phyloP scores from a whole-genome alignment of 2,888 invertebrate species.

The Blastobasis adustella region DNA sequence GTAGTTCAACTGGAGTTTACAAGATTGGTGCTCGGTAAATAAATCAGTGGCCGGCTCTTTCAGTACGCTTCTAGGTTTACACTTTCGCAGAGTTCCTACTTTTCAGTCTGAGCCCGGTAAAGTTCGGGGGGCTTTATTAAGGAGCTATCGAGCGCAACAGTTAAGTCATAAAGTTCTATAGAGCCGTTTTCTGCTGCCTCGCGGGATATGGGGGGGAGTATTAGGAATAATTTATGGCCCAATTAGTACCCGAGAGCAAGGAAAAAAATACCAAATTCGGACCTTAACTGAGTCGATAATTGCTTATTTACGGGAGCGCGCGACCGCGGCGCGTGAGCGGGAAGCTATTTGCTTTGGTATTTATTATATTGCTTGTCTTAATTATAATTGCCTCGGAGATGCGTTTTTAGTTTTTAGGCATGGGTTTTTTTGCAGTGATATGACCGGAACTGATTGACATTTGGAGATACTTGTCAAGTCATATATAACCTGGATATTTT shows the following conservation, averaged over 20 bases:
- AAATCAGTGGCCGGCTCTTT: too few relatives aligned
- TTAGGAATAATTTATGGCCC: slow-evolving; percentile 49
- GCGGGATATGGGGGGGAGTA: slow-evolving; percentile 32
- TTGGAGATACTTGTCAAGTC: too few relatives aligned
- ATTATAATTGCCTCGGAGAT: slow-evolving; percentile 3
- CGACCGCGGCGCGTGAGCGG: slow-evolving; percentile 6
- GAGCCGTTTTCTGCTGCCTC: slow-evolving; percentile 26
- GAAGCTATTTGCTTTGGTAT: slow-evolving; percentile 7
- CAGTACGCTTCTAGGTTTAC: too few relatives aligned
- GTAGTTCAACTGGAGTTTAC: too few relatives aligned
- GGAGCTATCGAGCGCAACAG: slow-evolving; percentile 14
- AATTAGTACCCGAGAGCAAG: slow-evolving; percentile 39
- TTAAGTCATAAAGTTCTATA: slow-evolving; percentile 23
- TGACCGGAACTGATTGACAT: too few relatives aligned
- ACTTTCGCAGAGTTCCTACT: neutral
- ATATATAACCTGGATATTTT: too few relatives aligned
- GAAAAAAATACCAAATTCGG: slow-evolving; percentile 44
- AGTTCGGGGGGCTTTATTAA: neutral
- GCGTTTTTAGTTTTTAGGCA: too few relatives aligned
- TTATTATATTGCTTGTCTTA: slow-evolving; percentile 4
- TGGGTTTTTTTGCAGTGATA: too few relatives aligned
- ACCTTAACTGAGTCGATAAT: slow-evolving; percentile 42
- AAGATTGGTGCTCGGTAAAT: too few relatives aligned
- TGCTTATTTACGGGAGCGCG: slow-evolving; percentile 42
- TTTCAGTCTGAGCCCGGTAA: neutral